Evolutionary conservation across 2,888 invertebrate genomes (phyloP), one percentile per base, ranked within the genome.

Genomic region (Drosophila nigritarsus): DNA sequence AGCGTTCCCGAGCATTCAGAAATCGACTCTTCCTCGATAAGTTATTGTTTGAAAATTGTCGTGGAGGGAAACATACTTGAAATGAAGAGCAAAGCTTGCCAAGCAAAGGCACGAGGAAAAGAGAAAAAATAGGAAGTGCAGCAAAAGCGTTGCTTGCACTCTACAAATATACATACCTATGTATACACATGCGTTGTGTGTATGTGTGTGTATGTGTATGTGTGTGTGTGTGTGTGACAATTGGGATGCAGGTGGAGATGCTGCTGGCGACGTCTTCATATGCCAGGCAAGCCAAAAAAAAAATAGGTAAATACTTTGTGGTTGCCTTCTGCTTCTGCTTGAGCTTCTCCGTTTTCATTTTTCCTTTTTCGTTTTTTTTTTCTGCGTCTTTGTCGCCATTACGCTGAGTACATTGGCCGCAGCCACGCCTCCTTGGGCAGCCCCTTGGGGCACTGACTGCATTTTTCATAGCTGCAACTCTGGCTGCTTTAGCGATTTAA

Each of bases 401-500:
- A 86, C 84, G 71, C 78, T 88, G 84, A 82, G 88, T 88, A 78
- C 83, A 82, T 77, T 81, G 82, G 78, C 71, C 70, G 29, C 70
- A 55, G 56, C 69, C 75, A 62, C 67, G 66, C 72, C 65, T 65
- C 55, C 49, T 20, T 24, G 30, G 32, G 29, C 54, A 49, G 11
- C 59, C 70, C 59, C 49, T 45, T 8, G 38, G 27, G 71, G 67
- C 75, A 40, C 61, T 60, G 68, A 53, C 70, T 87, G 82, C 73
- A 80, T 87, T 82, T 85, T 87, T 86, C 87, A 84, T 82, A 71
- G 83, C 71, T 66, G 69, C 71, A 67, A 53, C 75, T 71, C 63
- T 56, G 65, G 74, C 73, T 75, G 84, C 87, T 80, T 86, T 79
- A 82, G 86, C 86, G 86, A 88, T 88, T 86, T 88, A 86, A 86